Evolutionary conservation across 2,888 invertebrate species (phyloP).

Genomic region (Liodrosophila aerea): DNA sequence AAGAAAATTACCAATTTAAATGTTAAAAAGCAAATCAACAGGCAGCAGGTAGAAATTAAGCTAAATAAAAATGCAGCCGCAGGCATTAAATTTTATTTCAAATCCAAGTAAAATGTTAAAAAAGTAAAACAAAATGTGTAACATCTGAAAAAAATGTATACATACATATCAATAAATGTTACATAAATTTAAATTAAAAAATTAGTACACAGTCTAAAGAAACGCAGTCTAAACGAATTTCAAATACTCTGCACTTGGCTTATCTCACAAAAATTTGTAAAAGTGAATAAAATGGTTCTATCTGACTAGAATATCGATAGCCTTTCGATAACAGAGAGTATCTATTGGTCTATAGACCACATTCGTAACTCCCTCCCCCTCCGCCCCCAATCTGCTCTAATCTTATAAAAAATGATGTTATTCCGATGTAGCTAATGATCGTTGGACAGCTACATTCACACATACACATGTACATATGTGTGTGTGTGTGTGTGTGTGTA

Average conservation of each 20-base stretch:
- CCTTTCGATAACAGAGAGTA: no score
- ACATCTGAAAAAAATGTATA: constrained; percentile 1
- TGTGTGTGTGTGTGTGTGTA: constrained; percentile 5
- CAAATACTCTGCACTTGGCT: no score
- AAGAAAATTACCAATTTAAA: constrained; percentile 72
- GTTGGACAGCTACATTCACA: constrained; percentile 56
- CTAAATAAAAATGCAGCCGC: constrained; percentile 64
- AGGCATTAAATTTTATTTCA: constrained; percentile 23
- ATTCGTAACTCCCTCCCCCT: neutral
- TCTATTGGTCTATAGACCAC: constrained; percentile 2
- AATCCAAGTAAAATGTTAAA: constrained; percentile 35
- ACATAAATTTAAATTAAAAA: constrained; percentile 31
- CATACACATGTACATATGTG: constrained; percentile 20
- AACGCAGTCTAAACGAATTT: no score
- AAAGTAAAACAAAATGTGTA: constrained; percentile 17
- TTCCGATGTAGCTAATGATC: constrained; percentile 56
- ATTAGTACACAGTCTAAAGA: no score
- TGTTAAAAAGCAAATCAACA: constrained; percentile 63
- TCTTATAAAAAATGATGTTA: constrained; percentile 57
- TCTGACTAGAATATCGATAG: no score
- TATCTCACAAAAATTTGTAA: no score
- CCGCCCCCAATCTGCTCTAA: constrained; percentile 32
- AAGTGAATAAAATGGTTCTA: no score
- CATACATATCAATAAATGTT: constrained; percentile 26
- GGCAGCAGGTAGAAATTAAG: constrained; percentile 67